Percentiles rank a stretch among this genome's conserved stretches.
These are phyloP conservation scores for Characodon lateralis DNA, from an alignment of 2,797 vertebrate species.

Conservation along the genomic window DNA sequence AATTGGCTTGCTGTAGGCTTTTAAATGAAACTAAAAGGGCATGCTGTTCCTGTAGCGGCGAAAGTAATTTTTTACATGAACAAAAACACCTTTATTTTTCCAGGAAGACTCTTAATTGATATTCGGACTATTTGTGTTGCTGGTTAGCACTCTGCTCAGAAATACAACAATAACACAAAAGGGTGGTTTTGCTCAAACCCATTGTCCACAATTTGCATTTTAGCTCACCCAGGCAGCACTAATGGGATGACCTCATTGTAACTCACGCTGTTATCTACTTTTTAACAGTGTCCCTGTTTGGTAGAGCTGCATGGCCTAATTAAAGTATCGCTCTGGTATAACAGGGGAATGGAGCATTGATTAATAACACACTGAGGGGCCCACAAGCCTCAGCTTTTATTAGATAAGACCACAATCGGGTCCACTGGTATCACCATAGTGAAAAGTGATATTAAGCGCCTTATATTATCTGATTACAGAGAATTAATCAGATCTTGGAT, in stretches of 20 bases:
- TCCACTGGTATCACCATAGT: constrained; percentile 42
- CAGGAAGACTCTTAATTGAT: constrained; percentile 22
- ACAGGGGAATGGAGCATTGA: constrained; percentile 44
- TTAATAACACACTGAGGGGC: constrained; percentile 50
- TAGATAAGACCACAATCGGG: constrained; percentile 55
- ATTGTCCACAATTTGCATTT: constrained; percentile 9
- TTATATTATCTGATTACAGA: constrained; percentile 62
- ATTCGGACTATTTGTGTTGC: constrained; percentile 20
- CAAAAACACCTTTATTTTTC: constrained; percentile 30
- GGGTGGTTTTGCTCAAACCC: neutral
- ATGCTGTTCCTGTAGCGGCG: constrained; percentile 10
- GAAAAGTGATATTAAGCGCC: constrained; percentile 55
- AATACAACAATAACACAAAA: constrained; percentile 3
- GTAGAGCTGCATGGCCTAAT: constrained; percentile 43
- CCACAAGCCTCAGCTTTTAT: constrained; percentile 47
- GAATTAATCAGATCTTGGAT: constrained; percentile 60
- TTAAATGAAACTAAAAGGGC: constrained; percentile 42
- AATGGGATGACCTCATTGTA: constrained; percentile 30
- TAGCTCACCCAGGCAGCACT: constrained; percentile 1
- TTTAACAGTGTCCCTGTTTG: constrained; percentile 25
- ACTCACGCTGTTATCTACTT: constrained; percentile 22
- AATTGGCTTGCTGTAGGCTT: constrained; percentile 35
- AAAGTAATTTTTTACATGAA: constrained; percentile 23
- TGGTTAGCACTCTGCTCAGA: neutral
- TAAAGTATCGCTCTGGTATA: constrained; percentile 26